phyloP scores from a whole-genome alignment of 2,113 vertebrate genomes.

The Poeciliopsis turrubarensis region DNA sequence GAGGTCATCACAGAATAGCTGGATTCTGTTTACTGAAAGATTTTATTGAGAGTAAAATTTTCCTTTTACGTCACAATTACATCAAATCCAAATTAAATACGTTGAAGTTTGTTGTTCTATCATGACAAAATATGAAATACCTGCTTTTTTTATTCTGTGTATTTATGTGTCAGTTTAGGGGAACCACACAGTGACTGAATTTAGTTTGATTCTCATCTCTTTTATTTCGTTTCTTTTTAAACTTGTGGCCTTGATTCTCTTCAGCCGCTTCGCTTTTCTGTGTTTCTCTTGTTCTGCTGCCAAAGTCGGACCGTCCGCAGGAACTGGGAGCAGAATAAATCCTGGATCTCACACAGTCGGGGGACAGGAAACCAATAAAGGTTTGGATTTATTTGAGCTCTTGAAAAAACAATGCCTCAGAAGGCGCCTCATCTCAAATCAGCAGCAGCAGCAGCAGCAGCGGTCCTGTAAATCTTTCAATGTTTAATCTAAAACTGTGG shows the following conservation, averaged over 20 bases:
- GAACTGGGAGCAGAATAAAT: constrained; percentile 9
- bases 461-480: constrained; percentile 26
- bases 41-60: too few species aligned
- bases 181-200: neutral
- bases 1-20: too few species aligned
- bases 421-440: constrained; percentile 19
- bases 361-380: constrained; percentile 10
- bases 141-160: neutral
- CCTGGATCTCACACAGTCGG: constrained; percentile 14
- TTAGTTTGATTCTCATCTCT: neutral
- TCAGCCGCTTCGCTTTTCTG: constrained; percentile 4
- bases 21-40: too few species aligned
- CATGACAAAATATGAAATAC: too few species aligned
- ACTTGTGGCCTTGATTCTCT: neutral
- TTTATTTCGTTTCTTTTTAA: neutral
- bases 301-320: constrained; percentile 5
- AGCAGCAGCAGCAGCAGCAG: neutral
- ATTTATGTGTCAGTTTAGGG: neutral
- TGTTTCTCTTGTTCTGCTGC: neutral
- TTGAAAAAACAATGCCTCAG: constrained; percentile 11
- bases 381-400: constrained; percentile 14
- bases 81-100: too few species aligned
- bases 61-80: too few species aligned
- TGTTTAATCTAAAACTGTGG: constrained; percentile 13
- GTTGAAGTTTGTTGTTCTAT: too few species aligned